phyloP scores from a whole-genome alignment of 2,888 invertebrate genomes.

The Sturmia bella region DNA sequence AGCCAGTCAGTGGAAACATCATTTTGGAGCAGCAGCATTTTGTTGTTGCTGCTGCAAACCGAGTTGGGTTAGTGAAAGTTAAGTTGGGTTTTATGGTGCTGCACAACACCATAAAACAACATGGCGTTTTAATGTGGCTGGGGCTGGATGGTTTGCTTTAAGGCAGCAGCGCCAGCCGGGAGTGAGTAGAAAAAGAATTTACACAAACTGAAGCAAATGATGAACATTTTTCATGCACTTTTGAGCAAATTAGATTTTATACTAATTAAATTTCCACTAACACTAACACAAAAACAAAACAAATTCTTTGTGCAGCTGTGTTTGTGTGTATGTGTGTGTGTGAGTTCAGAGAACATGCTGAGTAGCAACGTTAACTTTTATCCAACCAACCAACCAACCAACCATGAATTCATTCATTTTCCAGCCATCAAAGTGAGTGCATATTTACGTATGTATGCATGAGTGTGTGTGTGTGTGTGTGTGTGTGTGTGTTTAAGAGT shows the following conservation, averaged over 20 bases:
- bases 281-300: conserved; percentile 72
- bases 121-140: conserved; percentile 64
- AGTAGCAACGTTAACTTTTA: conserved; percentile 71
- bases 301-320: not conserved
- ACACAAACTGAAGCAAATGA: conserved; percentile 64
- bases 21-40: conserved; percentile 45
- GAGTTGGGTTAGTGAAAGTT: conserved; percentile 47
- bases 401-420: conserved; percentile 52
- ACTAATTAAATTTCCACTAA: conserved; percentile 82
- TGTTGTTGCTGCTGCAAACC: conserved; percentile 12
- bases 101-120: conserved; percentile 62
- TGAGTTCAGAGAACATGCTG: conserved; percentile 54
- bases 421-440: conserved; percentile 3
- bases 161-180: conserved; percentile 35
- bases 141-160: conserved; percentile 5
- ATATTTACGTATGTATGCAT: not conserved
- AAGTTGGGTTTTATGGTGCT: conserved; percentile 22
- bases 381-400: conserved; percentile 63
- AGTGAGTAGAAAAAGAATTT: conserved; percentile 21
- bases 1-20: conserved; percentile 60
- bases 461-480: not conserved
- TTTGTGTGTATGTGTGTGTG: conserved; percentile 22
- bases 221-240: conserved; percentile 80
- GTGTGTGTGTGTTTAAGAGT: conserved; percentile 9
- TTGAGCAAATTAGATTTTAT: conserved; percentile 81